Evolutionary conservation across 2,113 vertebrate species (phyloP).

Genomic region (Micronycteris hirsuta): DNA sequence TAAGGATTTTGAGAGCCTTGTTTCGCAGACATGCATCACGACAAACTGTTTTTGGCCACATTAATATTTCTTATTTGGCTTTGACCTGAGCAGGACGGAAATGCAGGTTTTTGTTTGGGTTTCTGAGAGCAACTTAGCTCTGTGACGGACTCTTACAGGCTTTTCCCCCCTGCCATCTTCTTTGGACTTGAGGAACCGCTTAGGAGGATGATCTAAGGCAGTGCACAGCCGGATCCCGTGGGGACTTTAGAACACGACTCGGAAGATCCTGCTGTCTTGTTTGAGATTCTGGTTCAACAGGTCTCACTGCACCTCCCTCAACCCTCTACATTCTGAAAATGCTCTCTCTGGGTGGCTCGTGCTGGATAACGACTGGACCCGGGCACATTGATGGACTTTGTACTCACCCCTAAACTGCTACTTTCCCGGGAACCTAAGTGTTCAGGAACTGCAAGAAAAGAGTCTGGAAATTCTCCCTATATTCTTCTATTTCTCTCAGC

Average conservation of each 20-base stretch:
- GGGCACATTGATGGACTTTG: not conserved
- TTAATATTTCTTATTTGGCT: not conserved
- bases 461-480: not conserved
- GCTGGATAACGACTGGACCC: not conserved
- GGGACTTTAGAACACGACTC: not conserved
- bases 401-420: not conserved
- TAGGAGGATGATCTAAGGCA: not conserved
- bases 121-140: not conserved
- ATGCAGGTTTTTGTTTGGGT: not conserved
- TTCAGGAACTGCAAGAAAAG: not conserved
- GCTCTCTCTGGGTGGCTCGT: not conserved
- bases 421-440: not conserved
- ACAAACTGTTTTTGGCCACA: not conserved
- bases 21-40: fast-evolving
- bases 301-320: no score
- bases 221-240: not conserved
- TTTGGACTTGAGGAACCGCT: not conserved
- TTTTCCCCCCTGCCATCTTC: not conserved
- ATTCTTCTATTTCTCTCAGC: not conserved
- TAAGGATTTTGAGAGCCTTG: not conserved
- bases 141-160: not conserved
- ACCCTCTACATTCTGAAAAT: not conserved
- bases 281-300: not conserved
- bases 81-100: not conserved
- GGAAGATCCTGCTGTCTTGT: not conserved